A percentile compares a stretch with the other conserved stretches of the same genome.
Conservation (phyloP, 2,113 vertebrate genomes). For the Oreochromis spilurus region DNA sequence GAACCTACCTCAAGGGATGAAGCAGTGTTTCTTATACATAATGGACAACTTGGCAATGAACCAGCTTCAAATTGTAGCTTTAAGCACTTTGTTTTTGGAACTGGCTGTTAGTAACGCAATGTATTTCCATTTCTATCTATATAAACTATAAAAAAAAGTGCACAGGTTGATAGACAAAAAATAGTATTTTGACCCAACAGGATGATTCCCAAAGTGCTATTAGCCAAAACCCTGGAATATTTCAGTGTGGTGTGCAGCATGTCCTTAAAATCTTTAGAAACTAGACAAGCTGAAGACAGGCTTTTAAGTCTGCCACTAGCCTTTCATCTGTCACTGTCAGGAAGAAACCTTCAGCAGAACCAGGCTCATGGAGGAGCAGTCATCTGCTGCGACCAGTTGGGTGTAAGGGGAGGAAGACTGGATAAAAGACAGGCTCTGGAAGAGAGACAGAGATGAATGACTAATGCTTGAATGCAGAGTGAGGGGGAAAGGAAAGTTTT, state of each 20-base stretch:
- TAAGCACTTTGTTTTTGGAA: not conserved
- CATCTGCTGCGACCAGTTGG: accelerated
- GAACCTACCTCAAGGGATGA: not conserved
- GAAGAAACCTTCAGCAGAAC: not conserved
- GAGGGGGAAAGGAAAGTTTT: not conserved
- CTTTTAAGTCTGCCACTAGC: not conserved
- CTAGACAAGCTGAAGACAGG: accelerated
- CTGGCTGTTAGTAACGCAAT: not conserved
- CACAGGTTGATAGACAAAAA: not conserved
- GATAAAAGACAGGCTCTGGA: not conserved
- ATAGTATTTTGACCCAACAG: not conserved
- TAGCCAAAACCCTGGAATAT: not conserved
- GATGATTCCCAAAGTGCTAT: not conserved
- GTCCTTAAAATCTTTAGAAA: not conserved
- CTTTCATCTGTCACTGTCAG: not conserved
- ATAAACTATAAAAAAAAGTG: not conserved
- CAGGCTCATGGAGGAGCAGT: not conserved
- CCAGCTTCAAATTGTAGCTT: not conserved
- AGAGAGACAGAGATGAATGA: not conserved
- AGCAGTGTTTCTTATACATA: not conserved
- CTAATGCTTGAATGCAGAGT: not conserved
- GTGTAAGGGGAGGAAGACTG: not conserved
- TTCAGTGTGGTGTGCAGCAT: accelerated
- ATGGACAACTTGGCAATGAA: not conserved
- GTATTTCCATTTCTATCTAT: not conserved